Evolutionary conservation across 30 jellyfish, hydroid and myxozoan species (phyloP), one percentile per base, ranked within the genome.

Genomic region (Aurelia aurita complex sp. Pacific): DNA sequence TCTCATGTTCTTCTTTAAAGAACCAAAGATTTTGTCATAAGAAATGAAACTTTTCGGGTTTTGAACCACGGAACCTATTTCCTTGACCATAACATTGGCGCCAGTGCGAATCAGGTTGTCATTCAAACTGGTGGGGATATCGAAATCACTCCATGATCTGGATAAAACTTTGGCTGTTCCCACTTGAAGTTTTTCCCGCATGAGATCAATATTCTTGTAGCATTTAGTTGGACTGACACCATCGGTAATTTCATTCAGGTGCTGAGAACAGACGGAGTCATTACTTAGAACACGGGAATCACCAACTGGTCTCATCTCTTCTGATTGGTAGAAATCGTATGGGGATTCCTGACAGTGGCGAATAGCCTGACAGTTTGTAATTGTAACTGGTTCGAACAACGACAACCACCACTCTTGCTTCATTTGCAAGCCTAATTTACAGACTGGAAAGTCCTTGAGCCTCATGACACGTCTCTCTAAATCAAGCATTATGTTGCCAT

Each of bases 331-430:
- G 52, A 57, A 88, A 19, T 35, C 75, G 62, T 57, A 51, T 11
- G 65, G 36, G 32, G 60, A 74, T 14, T 46, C 57, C 33, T 64
- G 19, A n/a, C 35, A 62, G 15, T 34, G 23, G n/a, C 29, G 10
- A n/a, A 4, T 32, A 10, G 50, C 89, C 32, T 69, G 19, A 61
- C 89, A 15, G 13, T 38, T 34, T 10, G 4, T 7, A 10, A 10
- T 74, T 17, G 63, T 3, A 1, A 29, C 77, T 34, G 98, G 92
- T 6, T 93, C 98, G 52, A 93, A 93, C 79, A 93, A 65, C 52
- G 89, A 66, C 74, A 93, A 36, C 98, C 98, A 93, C 98, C 98
- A 93, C 72, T 93, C 98, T 17, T 88, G 86, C 23, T 81, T 82
- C 97, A 93, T 93, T 59, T 93, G 94, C 86, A 93, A 74, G 57